Evolutionary conservation across 2,888 invertebrate genomes (phyloP).

Genomic region (Eudasyphora cyanicolor): DNA sequence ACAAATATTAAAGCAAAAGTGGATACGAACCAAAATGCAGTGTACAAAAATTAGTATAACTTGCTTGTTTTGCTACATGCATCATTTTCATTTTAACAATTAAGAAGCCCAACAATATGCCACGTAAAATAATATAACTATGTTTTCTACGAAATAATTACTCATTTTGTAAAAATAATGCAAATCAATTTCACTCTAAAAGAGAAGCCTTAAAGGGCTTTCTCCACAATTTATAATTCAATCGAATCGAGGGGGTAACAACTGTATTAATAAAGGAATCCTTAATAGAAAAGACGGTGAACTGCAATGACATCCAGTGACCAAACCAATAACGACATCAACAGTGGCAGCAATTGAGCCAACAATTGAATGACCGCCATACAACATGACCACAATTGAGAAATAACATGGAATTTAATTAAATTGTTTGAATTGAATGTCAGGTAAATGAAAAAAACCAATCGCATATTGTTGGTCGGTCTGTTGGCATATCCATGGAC

Average conservation of each 20-base stretch:
- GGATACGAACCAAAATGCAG: too few species aligned
- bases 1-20: too few species aligned
- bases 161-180: neutral
- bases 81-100: neutral
- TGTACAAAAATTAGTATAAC: too few species aligned
- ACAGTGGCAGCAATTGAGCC: neutral
- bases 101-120: neutral
- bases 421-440: constrained; percentile 29
- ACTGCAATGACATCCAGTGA: too few species aligned
- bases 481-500: neutral
- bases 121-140: neutral
- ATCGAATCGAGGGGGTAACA: neutral
- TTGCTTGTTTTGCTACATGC: too few species aligned
- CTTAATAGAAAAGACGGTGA: neutral
- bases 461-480: neutral
- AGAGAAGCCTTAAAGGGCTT: constrained; percentile 7
- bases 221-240: neutral
- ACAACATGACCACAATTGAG: constrained; percentile 6
- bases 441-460: constrained; percentile 24
- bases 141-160: constrained; percentile 28
- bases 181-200: constrained; percentile 43
- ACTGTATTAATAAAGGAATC: neutral
- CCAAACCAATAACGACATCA: neutral
- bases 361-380: neutral
- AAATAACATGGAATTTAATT: constrained; percentile 22